These are phyloP conservation scores for Drosophila rubida DNA, from an alignment of 2,888 invertebrate species.

Conservation along the genomic window DNA sequence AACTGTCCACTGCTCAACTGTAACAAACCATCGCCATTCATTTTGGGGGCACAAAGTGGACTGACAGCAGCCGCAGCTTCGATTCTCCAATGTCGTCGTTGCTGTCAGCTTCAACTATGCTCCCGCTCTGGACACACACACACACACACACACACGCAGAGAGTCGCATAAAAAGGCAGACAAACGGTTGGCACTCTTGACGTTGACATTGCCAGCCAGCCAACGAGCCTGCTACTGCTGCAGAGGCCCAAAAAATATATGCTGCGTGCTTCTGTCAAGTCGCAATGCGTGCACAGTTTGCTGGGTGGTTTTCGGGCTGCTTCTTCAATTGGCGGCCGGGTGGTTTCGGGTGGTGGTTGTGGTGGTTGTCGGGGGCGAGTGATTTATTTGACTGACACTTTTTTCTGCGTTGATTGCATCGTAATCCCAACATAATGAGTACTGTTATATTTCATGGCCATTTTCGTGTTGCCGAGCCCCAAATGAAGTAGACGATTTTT, in stretches of 20 bases:
- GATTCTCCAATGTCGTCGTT: conserved; percentile 44
- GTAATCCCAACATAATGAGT: conserved; percentile 83
- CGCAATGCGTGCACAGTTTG: conserved; percentile 45
- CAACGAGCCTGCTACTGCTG: conserved; percentile 27
- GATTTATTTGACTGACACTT: conserved; percentile 83
- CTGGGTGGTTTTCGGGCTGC: neutral
- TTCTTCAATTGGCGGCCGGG: neutral
- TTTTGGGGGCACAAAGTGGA: conserved; percentile 40
- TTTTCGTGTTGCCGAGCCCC: conserved; percentile 64
- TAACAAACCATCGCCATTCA: conserved; percentile 44
- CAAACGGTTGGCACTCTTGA: conserved; percentile 60
- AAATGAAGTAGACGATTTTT: conserved; percentile 80
- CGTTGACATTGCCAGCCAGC: conserved; percentile 75
- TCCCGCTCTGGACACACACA: conserved; percentile 47
- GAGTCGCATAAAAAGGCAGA: conserved; percentile 33
- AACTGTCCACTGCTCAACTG: neutral
- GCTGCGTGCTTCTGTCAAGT: conserved; percentile 59
- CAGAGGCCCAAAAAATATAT: conserved; percentile 64
- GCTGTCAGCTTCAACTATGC: conserved; percentile 78
- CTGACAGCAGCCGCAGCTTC: conserved; percentile 53
- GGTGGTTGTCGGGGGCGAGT: conserved; percentile 58
- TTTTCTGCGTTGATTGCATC: conserved; percentile 83
- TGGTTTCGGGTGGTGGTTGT: neutral
- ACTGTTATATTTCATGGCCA: conserved; percentile 81
- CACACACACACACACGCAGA: conserved; percentile 16